Evolutionary conservation across 1,140 invertebrate species (phyloP), one percentile per base, ranked within the genome.

Genomic region (Drosophila lowei): DNA sequence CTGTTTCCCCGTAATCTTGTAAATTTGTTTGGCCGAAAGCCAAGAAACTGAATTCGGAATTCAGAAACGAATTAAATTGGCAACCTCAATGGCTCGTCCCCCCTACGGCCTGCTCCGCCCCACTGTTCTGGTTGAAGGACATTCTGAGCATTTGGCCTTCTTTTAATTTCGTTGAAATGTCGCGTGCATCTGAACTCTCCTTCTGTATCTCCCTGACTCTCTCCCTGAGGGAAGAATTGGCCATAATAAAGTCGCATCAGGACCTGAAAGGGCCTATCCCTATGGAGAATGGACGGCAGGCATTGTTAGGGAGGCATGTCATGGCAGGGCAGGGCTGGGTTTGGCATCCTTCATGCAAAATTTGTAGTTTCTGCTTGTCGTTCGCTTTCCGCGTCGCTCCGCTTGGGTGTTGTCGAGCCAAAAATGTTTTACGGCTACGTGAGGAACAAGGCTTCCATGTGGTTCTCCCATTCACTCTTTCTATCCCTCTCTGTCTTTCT

Each of bases 391-490:
- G 25, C 55, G 47, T 67, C 48, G 28, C 3, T 30, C 15, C 41
- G 34, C 61, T 52, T 47, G 34, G 38, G 3, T 68, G 59, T 70
- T 41, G 42, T 28, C 18, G 54, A 42, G 41, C 52, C 41, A 60
- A 63, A 78, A 78, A 79, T 73, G 76, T 67, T 79, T 73, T 78
- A 79, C 67, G 70, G 63, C 57, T 67, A 76, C 63, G 73, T 75
- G 72, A 74, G 72, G 18, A 50, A 59, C 34, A 52, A 52, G 47
- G 43, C 16, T 55, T 21, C n/a, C 54, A 38, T 41, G 15, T 47
- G 60, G 34, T 8, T 54, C 23, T 28, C 5, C 28, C 55, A 54
- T 30, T 43, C 18, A 38, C 23, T 44, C 23, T 21, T 18, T 23
- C 41, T 5, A 23, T 6, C 38, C 28, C 13, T 44, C 23, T 48